Evolutionary conservation across 53 echinoderm and acorn worm species (phyloP), one percentile per base, ranked within the genome.

Genomic region (Crossaster papposus): DNA sequence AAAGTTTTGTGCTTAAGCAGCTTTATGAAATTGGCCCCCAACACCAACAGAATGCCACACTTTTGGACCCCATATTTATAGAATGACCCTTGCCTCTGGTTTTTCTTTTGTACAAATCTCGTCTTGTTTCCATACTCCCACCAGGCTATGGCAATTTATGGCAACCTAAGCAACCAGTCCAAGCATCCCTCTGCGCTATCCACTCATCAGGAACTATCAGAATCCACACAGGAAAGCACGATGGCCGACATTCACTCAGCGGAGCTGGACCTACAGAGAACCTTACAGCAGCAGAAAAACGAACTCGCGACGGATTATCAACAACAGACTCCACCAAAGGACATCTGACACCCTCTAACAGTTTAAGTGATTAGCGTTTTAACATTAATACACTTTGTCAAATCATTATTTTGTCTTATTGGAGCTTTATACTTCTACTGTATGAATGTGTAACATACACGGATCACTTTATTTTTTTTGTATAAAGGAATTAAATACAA

Each of bases 141-240:
- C 44, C 89, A 97, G 97, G 97, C 96, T 11, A 96, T 97, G 96
- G 95, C 97, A 31, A 96, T 97, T 62, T 97, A 97, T 54, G 93
- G 94, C 38, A 97, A 96, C 63, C 94, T 97, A 37, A 90, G 89
- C 63, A 94, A 91, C 62, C 84, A 91, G 52, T 89, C 89, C 63
- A 86, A 38, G 28, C 89, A 20, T 11, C 37, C 36, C 37, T 17
- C n/a, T 9, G 9, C 44, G 9, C 44, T 7, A 7, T 7, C 44
- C 44, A 1, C 44, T 9, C 44, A 44, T n/a, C n/a, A n/a, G 51
- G 23, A 20, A 3, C 55, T 54, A 26, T 14, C 81, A 2, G 36
- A 11, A 14, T 33, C 33, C 75, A 13, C 75, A 13, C 55, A 80
- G 58, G 58, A 80, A 3, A 55, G 1, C 2, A 9, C 7, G 15